Evolutionary conservation across 2,113 vertebrate genomes (phyloP).

Genomic region (Tragelaphus buxtoni): DNA sequence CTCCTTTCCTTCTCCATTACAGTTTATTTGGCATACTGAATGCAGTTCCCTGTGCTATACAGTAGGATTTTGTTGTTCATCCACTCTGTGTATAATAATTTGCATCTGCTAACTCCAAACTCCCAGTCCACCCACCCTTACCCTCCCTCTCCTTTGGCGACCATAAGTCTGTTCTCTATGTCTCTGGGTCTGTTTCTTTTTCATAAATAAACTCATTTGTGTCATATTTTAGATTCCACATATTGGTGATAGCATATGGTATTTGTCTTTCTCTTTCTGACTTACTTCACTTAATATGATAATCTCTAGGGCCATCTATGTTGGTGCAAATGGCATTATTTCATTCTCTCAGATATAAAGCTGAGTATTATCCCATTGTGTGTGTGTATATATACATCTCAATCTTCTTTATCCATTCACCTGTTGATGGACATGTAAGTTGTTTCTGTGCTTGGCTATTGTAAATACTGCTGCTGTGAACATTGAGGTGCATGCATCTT

Average conservation of each 20-base stretch:
- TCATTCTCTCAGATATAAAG: background rate
- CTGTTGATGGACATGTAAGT: background rate
- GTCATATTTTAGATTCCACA: background rate
- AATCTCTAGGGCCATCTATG: background rate
- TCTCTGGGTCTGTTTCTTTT: background rate
- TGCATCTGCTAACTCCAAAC: background rate
- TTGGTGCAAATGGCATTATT: background rate
- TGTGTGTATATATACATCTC: fast-evolving
- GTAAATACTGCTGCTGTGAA: background rate
- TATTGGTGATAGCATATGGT: no score
- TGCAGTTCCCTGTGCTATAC: background rate
- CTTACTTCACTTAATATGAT: background rate
- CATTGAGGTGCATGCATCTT: background rate
- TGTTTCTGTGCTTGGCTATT: background rate
- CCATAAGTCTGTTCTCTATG: background rate
- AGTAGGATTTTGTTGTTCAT: background rate
- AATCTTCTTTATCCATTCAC: background rate
- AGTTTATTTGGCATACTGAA: background rate
- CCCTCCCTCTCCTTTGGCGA: background rate
- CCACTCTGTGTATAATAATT: background rate
- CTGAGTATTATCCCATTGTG: background rate
- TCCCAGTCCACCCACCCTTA: background rate
- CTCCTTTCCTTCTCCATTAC: background rate
- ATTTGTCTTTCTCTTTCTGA: background rate
- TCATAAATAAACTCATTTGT: background rate